Evolutionary conservation across 1,140 invertebrate genomes (phyloP), one percentile per base, ranked within the genome.

Genomic region (Gonioctena quinquepunctata): DNA sequence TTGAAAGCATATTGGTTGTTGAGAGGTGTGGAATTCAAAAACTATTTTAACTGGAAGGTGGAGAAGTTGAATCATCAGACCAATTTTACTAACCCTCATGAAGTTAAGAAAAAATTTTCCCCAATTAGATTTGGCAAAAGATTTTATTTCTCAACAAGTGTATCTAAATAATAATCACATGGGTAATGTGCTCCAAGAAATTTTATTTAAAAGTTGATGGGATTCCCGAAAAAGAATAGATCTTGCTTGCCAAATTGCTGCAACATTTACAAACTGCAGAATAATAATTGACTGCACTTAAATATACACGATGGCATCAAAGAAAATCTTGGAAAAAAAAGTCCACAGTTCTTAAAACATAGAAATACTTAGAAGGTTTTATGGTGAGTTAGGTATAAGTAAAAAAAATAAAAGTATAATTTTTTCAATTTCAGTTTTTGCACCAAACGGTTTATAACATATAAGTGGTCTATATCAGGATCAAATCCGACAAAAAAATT

Each of bases 51-150:
- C 22, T 74, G 74, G 74, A 56, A 74, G 18, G 71, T 74, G 7
- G 2, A 63, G 56, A 69, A 66, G 18, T 61, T 75, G 26, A 11
- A 57, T 23, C 76, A 74, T 68, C 64, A 6, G 74, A 76, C 65
- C 74, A 77, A 52, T 33, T 77, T 57, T 76, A 3, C 67, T 76
- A 67, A 73, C 70, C 18, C 62, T 77, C 61, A 77, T 76, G 74
- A 66, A n/a, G n/a, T n/a, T n/a, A n/a, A n/a, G n/a, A n/a, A n/a
- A n/a, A n/a, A n/a, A n/a, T 64, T 13, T 42, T 74, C 62, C 54
- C n/a, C n/a, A n/a, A n/a, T n/a, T 56, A 52, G 69, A 74, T 72
- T 72, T 72, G 25, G 62, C 60, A 7, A 60, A 13, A 61, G 74
- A 69, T 77, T 75, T 68, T 66, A 33, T 27, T 16, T 49, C 19